Conservation (phyloP, 2,888 invertebrate genomes). For the Clostera curtula region DNA sequence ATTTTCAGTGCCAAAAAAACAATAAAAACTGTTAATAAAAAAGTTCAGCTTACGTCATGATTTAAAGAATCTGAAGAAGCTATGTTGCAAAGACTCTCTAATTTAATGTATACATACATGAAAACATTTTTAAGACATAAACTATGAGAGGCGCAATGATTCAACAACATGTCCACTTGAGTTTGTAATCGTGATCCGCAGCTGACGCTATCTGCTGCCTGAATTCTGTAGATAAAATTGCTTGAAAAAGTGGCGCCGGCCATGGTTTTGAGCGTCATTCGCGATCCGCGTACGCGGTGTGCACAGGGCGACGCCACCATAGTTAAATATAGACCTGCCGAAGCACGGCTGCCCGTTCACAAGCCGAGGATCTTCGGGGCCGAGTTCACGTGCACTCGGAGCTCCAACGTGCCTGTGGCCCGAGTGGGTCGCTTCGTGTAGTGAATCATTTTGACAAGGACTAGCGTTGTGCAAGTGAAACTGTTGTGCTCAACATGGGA, state of each 20-base stretch:
- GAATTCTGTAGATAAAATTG: conserved; percentile 14
- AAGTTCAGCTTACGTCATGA: too few relatives aligned
- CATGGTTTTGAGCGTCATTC: conserved; percentile 8
- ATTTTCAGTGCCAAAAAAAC: too few relatives aligned
- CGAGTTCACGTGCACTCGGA: conserved; percentile 41
- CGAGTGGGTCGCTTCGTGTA: conserved; percentile 13
- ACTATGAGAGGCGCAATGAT: too few relatives aligned
- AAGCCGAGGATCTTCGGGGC: conserved; percentile 35
- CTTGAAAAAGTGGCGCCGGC: conserved; percentile 14
- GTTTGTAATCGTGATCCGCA: conserved; percentile 1
- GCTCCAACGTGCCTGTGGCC: conserved; percentile 13
- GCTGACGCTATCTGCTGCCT: conserved; percentile 6
- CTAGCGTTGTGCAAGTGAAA: conserved; percentile 22
- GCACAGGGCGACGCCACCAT: conserved; percentile 31
- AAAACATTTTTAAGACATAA: too few relatives aligned
- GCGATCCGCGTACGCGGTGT: conserved; percentile 14
- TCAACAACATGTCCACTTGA: background rate
- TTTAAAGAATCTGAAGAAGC: too few relatives aligned
- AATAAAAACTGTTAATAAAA: too few relatives aligned
- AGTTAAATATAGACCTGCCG: conserved; percentile 53
- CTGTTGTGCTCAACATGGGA: conserved; percentile 42
- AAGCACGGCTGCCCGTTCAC: conserved; percentile 28
- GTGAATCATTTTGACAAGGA: conserved; percentile 27
- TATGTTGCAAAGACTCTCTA: too few relatives aligned
- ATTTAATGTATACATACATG: too few relatives aligned